Base-by-base conservation (phyloP, 2,113 vertebrate species). In the Pterocles gutturalis region DNA sequence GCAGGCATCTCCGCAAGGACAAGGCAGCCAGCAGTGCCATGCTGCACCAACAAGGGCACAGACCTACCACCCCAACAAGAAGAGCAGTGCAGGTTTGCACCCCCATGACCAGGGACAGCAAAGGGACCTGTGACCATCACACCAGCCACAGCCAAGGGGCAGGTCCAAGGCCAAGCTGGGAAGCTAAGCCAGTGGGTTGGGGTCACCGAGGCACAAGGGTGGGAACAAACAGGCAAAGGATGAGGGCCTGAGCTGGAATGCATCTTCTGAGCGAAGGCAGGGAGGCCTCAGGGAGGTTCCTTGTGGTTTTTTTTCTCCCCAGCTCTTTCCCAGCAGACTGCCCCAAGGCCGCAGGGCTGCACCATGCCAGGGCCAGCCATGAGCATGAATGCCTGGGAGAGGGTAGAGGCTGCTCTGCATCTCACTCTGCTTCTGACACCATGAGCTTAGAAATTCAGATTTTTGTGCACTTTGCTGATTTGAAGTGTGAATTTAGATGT, bases 61-160 rank as follows among this genome's bases (percentile, higher is more conserved):
- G 36, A 43, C 8, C 45, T 31, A 34, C 17, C 20, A 45, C 7
- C 11, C 21, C 34, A 22, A 3, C 1, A 1, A 51, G 36, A 14
- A 72, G 34, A 53, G 8, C 0, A 0, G 8, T 24, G 70, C 0
- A 1, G 19, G 12, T 4, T 38, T 41, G 41, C 1, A 1, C 12
- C 11, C 49, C 0, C 3, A 22, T 58, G 26, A 54, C 17, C 11
- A n/a, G 16, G n/a, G 13, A 8, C 15, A 62, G 38, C 24, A 29
- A 55, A 41, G 29, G 55, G 41, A 26, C 17, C 17, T 41, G 41
- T 38, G 33, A 43, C 15, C 36, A 58, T 14, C 22, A 66, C 7
- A 53, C 18, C 11, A 51, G 12, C 13, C 58, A 25, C 43, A 33
- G 57, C 20, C 8, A 24, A 20, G 33, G 18, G 4, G 5, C 19